Evolutionary conservation across 1,140 invertebrate species (phyloP), one percentile per base, ranked within the genome.

Genomic region (Bombus cullumanus): DNA sequence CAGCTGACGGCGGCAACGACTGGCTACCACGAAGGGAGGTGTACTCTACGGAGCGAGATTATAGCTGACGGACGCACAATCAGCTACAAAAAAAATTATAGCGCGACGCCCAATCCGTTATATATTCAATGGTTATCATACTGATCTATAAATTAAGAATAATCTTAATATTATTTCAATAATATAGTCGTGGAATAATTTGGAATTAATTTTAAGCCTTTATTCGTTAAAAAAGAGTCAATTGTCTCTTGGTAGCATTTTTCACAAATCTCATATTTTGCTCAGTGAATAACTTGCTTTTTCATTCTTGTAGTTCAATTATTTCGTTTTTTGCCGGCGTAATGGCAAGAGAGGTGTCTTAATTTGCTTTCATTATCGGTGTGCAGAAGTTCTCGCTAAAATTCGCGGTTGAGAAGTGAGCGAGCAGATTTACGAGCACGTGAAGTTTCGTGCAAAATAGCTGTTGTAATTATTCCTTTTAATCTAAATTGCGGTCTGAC

Each of bases 381-480:
- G 37, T n/a, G 41, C 47, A 28, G 25, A 82, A 66, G 57, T 47
- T 82, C 28, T 25, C 28, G 22, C 13, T 62, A 66, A 78, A 78
- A 78, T 71, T 69, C 47, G 18, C 8, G 37, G 37, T n/a, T n/a
- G 43, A 39, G n/a, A 77, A 78, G n/a, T 31, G 82, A 69, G 37
- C 47, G 28, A 43, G 62, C 59, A 78, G 74, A 83, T 78, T 83
- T 83, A 83, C 64, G 81, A 69, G 62, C 74, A 69, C 74, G 81
- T 57, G 37, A 83, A 83, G 64, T 68, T 83, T 59, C 81, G 81
- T 77, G 74, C 68, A 59, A 83, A 83, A 83, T 53, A 31, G 82
- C 64, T 75, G 68, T 71, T 78, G 64, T 83, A 78, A 83, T 83
- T 83, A 83, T 78, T 69, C 82, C 47, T 83, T 78, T 83, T 83